Evolutionary conservation across 2,113 vertebrate genomes (phyloP).

Genomic region (Oreochromis tanganicae): DNA sequence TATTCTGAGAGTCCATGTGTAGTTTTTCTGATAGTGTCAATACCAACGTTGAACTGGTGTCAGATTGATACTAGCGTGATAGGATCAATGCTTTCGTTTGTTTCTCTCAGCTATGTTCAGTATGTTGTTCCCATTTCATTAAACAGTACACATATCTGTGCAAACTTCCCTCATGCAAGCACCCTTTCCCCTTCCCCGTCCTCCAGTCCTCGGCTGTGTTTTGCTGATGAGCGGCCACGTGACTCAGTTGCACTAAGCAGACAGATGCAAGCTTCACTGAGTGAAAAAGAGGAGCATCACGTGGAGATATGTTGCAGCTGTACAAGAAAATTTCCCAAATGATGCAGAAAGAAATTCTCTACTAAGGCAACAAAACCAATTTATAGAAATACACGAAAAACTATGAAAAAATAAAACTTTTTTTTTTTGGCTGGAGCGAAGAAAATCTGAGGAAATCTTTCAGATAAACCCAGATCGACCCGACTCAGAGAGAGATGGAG

Average conservation of each 20-base stretch:
- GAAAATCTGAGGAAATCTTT: neutral
- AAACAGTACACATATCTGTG: neutral
- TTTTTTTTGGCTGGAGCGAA: neutral
- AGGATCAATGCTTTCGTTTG: neutral
- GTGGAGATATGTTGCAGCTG: neutral
- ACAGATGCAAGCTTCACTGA: neutral
- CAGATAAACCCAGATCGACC: neutral
- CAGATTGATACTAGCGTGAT: neutral
- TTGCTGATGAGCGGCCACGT: no score
- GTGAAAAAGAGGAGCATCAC: neutral
- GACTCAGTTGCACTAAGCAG: neutral
- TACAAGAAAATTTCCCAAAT: neutral
- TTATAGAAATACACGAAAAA: accelerated
- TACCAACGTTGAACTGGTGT: neutral
- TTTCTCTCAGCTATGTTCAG: neutral
- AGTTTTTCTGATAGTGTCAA: neutral
- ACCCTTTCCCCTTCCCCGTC: neutral
- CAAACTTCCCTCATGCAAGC: neutral
- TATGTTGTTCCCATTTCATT: neutral
- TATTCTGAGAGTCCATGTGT: neutral
- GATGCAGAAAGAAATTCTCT: neutral
- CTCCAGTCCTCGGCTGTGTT: neutral
- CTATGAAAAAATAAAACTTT: neutral
- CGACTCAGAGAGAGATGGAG: neutral
- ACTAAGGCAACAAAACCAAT: neutral